Evolutionary conservation across 2,888 invertebrate genomes (phyloP).

Genomic region (Drosophila mayaguana): DNA sequence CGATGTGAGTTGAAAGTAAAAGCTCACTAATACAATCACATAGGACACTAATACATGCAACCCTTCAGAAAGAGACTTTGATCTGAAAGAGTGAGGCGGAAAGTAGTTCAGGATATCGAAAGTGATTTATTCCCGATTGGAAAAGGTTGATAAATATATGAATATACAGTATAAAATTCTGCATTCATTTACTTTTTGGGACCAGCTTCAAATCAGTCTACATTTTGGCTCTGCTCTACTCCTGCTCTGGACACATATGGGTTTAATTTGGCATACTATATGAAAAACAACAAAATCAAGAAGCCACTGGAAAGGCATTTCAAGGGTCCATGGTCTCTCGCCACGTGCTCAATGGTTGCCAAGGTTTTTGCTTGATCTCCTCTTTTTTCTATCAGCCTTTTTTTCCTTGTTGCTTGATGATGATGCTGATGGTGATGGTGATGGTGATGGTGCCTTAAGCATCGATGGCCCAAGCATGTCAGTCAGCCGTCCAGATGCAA

Average conservation of each 20-base stretch:
- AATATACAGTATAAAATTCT: too few species aligned
- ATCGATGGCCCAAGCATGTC: conserved; percentile 57
- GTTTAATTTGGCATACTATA: background rate
- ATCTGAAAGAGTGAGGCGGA: too few species aligned
- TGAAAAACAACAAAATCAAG: background rate
- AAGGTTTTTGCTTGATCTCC: conserved; percentile 35
- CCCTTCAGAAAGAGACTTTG: background rate
- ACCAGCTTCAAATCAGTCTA: too few species aligned
- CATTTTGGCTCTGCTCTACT: too few species aligned
- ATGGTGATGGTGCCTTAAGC: conserved; percentile 44
- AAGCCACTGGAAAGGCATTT: conserved; percentile 3
- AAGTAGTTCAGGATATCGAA: too few species aligned
- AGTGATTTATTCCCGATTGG: background rate
- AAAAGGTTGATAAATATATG: background rate
- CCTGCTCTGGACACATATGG: background rate
- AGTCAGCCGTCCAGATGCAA: conserved; percentile 44
- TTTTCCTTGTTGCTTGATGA: background rate
- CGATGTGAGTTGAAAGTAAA: too few species aligned
- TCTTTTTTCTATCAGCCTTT: conserved; percentile 10
- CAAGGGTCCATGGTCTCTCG: conserved; percentile 28
- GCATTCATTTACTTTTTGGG: too few species aligned
- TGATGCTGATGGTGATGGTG: conserved; percentile 27
- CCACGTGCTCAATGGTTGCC: conserved; percentile 41
- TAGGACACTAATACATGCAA: background rate
- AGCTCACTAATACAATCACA: background rate